These are phyloP conservation scores for Osmoderma eremita DNA, from an alignment of 2,888 invertebrate species.

Conservation along the genomic window DNA sequence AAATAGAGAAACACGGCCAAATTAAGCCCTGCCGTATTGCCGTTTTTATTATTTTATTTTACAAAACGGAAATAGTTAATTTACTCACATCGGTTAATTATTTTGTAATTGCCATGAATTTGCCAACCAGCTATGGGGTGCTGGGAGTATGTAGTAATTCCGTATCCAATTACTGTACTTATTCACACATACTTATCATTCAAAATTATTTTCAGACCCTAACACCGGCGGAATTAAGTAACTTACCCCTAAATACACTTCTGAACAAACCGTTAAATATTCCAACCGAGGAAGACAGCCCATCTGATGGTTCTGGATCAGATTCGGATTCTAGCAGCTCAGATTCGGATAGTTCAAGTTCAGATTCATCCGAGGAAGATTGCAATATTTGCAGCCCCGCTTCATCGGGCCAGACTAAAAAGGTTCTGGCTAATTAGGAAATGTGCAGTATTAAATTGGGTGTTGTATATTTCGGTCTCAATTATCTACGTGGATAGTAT, in stretches of 20 bases:
- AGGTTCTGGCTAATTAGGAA: slow-evolving; percentile 40
- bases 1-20: no score
- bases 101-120: no score
- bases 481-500: slow-evolving; percentile 13
- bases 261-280: slow-evolving; percentile 72
- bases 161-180: no score
- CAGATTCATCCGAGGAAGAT: slow-evolving; percentile 51
- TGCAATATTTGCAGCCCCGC: slow-evolving; percentile 36
- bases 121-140: no score
- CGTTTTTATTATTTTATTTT: no score
- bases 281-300: slow-evolving; percentile 64
- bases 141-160: no score
- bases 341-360: slow-evolving; percentile 59
- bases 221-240: slow-evolving; percentile 85
- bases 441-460: slow-evolving; percentile 36
- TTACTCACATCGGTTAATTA: no score
- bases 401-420: slow-evolving; percentile 35
- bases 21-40: no score
- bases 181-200: no score
- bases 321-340: slow-evolving; percentile 66
- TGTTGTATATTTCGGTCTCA: slow-evolving; percentile 4
- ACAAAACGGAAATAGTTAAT: no score
- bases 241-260: slow-evolving; percentile 92
- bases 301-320: slow-evolving; percentile 67
- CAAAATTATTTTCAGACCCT: slow-evolving; percentile 71